Evolutionary conservation across 2,797 vertebrate species (phyloP), one percentile per base, ranked within the genome.

Genomic region (Acrocephalus scirpaceus): DNA sequence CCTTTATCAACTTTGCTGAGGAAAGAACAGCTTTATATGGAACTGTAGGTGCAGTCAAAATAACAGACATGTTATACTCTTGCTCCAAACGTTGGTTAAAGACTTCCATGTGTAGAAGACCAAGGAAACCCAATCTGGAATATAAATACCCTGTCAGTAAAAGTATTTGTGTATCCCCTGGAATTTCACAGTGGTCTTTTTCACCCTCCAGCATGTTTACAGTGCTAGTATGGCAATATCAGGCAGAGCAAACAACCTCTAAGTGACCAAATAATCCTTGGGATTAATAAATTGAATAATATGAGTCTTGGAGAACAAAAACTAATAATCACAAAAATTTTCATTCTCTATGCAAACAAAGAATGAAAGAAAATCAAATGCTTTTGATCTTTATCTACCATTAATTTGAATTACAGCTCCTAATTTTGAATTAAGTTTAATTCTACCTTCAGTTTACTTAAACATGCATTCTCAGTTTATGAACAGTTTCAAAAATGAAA

Each of bases 41-140:
- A 89, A 99, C 99, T 0, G 99, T 99, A 78, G 99, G 99, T 3
- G 98, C 98, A 15, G 99, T 99, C 73, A 99, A 97, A 77, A 99
- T 99, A 78, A 99, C 99, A 20, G 98, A 99, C 83, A 98, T 98
- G 53, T 99, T 99, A 97, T 99, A 99, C 90, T 99, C 99, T 97
- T 99, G 99, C 80, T 99, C 99, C 96, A 99, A 97, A 83, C 99
- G 97, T 96, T 99, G 99, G 97, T 99, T 99, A 97, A 99, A 99
- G 96, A 99, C 99, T 96, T 99, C 99, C 99, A 99, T 99, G 82
- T 99, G 99, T 64, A 99, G 97, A 88, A 99, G 98, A 88, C 99
- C 99, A 95, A 99, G 98, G 97, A 99, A 99, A 40, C 99, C 99
- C 75, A 99, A 98, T 91, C 99, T 99, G 32, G 21, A 50, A 88